Percentiles rank a stretch among this genome's conserved stretches.
These are phyloP conservation scores for Nymphalis polychloros DNA, from an alignment of 2,888 invertebrate genomes.

Conservation along the genomic window DNA sequence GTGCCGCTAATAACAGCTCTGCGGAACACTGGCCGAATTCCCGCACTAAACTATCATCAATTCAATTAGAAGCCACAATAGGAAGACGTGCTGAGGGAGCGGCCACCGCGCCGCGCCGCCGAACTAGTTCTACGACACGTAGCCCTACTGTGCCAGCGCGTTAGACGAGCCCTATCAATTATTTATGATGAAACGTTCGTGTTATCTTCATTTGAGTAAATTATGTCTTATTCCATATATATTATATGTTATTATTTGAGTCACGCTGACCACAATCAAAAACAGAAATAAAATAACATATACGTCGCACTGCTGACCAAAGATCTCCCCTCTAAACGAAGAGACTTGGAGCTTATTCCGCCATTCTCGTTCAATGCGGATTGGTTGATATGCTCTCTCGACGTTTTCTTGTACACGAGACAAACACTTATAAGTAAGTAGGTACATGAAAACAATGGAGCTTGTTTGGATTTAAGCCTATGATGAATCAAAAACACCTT, in stretches of 20 bases:
- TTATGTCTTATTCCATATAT: neutral
- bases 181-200: constrained; percentile 22
- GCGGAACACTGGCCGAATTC: constrained; percentile 17
- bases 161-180: constrained; percentile 17
- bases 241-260: neutral
- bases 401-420: too few species aligned
- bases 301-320: too few species aligned
- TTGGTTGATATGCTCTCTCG: too few species aligned
- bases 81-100: constrained; percentile 1
- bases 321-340: too few species aligned
- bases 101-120: constrained; percentile 2
- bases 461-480: too few species aligned
- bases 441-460: too few species aligned
- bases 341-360: too few species aligned
- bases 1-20: constrained; percentile 29
- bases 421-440: too few species aligned
- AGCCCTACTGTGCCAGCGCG: neutral
- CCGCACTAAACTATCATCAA: constrained; percentile 29
- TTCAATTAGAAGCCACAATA: constrained; percentile 34
- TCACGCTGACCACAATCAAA: too few species aligned
- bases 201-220: constrained; percentile 8
- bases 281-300: too few species aligned
- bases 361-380: too few species aligned
- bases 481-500: too few species aligned
- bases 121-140: neutral